phyloP scores from a whole-genome alignment of 2,797 vertebrate species.

The Calcarius lapponicus region DNA sequence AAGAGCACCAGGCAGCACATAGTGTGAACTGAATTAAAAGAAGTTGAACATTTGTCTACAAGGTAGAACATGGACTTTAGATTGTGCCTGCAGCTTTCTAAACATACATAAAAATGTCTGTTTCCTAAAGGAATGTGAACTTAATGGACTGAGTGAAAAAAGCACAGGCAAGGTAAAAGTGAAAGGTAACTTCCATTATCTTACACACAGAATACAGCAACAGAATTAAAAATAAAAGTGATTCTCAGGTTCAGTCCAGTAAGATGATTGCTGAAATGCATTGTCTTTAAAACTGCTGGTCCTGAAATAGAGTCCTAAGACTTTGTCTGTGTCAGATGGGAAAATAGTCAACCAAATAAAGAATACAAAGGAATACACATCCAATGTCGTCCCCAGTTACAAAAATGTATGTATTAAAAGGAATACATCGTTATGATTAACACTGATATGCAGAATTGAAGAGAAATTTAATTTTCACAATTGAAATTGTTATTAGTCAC shows the following conservation, averaged over 20 bases:
- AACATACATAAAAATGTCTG: not conserved
- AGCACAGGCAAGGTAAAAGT: not conserved
- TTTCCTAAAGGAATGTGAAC: not conserved
- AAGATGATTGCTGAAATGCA: not conserved
- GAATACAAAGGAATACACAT: not conserved
- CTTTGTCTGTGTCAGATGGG: not conserved
- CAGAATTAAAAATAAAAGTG: not conserved
- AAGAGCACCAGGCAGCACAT: not conserved
- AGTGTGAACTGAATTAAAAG: not conserved
- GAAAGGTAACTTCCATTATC: not conserved
- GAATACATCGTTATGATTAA: not conserved
- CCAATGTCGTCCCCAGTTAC: not conserved
- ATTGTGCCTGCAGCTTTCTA: not conserved
- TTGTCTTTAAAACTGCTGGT: not conserved
- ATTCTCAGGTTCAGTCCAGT: not conserved
- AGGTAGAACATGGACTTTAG: not conserved
- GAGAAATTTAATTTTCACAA: not conserved
- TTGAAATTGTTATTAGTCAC: not conserved
- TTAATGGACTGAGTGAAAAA: not conserved
- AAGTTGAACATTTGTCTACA: not conserved
- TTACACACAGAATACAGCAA: not conserved
- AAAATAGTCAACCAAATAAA: not conserved
- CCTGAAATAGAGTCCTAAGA: not conserved
- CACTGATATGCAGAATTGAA: not conserved
- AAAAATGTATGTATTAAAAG: not conserved